Base-by-base conservation (phyloP, 2,113 vertebrate species). In the Hystrix cristata region DNA sequence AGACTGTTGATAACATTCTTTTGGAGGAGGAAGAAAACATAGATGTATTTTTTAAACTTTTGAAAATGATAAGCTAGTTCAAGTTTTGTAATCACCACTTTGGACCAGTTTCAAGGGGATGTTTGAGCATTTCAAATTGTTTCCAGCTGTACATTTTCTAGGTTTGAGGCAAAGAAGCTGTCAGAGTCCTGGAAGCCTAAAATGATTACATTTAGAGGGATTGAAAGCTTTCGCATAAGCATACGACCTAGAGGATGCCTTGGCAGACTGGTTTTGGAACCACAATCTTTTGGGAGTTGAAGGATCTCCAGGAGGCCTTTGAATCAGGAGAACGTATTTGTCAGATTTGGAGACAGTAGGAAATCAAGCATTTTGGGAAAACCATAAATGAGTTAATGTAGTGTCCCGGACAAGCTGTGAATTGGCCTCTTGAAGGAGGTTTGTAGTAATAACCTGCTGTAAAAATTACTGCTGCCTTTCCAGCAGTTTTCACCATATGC, bases 351-450 rank as follows among this genome's bases (percentile, higher is more conserved):
- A 84, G 86, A 91, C 53, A 55, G 94, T 88, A 51, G 79, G 86
- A 97, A 96, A 91, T 94, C 13, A 34, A 89, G 57, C 86, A 27
- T 84, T 91, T 97, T 95, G 93, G 62, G 94, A 91, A 96, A 96
- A 46, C 29, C 79, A 72, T 95, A 90, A 95, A 95, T 95, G 95
- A 94, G 71, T 95, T 97, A 53, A 87, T 76, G 84, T 96, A 80
- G 38, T 97, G 87, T 64, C 97, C 89, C 95, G 94, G 64, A 59
- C 27, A 97, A 96, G 96, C 97, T 98, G 95, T 91, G 96, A 97
- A 18, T 71, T 87, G 91, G 72, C 95, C 62, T 95, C 62, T 97
- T 95, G 23, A 69, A 93, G 95, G 96, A 98, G 92, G 0, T 6
- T 91, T 94, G 91, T 96, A 78, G 96, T 88, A 88, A 97, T 95